phyloP scores from a whole-genome alignment of 2,888 invertebrate genomes.

The Apamea anceps region DNA sequence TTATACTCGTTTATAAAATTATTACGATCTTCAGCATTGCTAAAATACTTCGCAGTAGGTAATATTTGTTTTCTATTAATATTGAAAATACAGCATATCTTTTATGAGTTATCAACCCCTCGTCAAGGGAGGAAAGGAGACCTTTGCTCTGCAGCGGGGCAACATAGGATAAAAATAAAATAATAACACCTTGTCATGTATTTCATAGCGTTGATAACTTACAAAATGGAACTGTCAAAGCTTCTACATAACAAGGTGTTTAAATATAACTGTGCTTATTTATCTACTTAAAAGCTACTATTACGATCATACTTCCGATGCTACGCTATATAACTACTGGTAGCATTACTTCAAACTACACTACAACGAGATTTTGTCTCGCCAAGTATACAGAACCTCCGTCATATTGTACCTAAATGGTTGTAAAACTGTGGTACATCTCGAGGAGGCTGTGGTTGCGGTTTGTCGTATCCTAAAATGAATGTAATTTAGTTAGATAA shows the following conservation, averaged over 20 bases:
- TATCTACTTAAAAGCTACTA: slow-evolving; percentile 29
- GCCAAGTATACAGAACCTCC: slow-evolving; percentile 24
- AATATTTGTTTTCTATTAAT: background rate
- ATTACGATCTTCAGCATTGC: slow-evolving; percentile 12
- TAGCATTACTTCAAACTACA: slow-evolving; percentile 13
- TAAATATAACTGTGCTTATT: background rate
- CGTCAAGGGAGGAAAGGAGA: background rate
- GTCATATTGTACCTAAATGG: slow-evolving; percentile 56
- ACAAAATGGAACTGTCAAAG: slow-evolving; percentile 12
- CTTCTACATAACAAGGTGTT: background rate
- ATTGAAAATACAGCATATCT: background rate
- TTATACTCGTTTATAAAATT: background rate
- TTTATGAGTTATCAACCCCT: background rate
- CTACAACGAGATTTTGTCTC: slow-evolving; percentile 28
- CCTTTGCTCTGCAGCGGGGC: background rate
- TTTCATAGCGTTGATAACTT: background rate
- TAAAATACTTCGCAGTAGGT: background rate
- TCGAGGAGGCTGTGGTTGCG: slow-evolving; percentile 34
- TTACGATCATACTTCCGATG: slow-evolving; percentile 2
- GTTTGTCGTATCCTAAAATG: slow-evolving; percentile 61
- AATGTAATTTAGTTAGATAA: slow-evolving; percentile 39
- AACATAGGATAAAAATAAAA: background rate
- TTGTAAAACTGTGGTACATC: slow-evolving; percentile 52
- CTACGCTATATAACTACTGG: slow-evolving; percentile 16
- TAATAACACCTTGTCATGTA: background rate